Base-by-base conservation (phyloP, 2,888 invertebrate genomes). In the Megalurothrips usitatus region DNA sequence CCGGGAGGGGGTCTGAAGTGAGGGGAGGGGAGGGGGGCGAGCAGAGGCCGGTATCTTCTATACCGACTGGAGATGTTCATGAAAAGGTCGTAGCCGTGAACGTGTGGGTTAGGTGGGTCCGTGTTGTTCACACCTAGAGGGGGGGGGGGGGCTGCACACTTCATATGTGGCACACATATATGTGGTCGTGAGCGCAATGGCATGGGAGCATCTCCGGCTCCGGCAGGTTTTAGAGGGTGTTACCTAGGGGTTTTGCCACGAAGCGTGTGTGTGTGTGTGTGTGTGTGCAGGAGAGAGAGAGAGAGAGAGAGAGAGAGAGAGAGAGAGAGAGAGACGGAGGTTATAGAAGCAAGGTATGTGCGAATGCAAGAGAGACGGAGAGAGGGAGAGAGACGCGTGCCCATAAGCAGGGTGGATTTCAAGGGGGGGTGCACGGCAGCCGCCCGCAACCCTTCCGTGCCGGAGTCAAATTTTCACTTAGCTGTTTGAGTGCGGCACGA, bases 391-490 rank as follows among this genome's bases (percentile, higher is more conserved):
- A 3, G 52, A 52, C 14, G 58, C 58, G 58, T 58, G 58, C 58
- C 6, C 58, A 17, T 6, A 58, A 58, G 58, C 19, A 43, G 34
- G 34, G 34, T 43, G 34, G 34, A 43, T 43, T 43, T 43, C 34
- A 43, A 19, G 58, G 58, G 58, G 68, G 68, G 9, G 23, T 23
- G 68, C 68, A 17, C 52, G 6, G 63, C 19, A 9, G 68, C 68
- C 68, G 26, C 68, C 58, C 58, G 58, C 68, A 75, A 75, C 68
- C 68, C 68, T 75, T 75, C 68, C 68, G 68, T 75, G 68, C 68
- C 26, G 23, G 68, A 75, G 68, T 75, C 68, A 75, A 75, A 75
- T 75, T 75, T 75, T 75, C 68, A 75, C 68, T 75, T 75, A 75
- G 68, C 68, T 26, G 68, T 75, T 75, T 75, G 68, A 75, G 68